phyloP scores from a whole-genome alignment of 2,113 vertebrate species.

The Toxotes chatareus region DNA sequence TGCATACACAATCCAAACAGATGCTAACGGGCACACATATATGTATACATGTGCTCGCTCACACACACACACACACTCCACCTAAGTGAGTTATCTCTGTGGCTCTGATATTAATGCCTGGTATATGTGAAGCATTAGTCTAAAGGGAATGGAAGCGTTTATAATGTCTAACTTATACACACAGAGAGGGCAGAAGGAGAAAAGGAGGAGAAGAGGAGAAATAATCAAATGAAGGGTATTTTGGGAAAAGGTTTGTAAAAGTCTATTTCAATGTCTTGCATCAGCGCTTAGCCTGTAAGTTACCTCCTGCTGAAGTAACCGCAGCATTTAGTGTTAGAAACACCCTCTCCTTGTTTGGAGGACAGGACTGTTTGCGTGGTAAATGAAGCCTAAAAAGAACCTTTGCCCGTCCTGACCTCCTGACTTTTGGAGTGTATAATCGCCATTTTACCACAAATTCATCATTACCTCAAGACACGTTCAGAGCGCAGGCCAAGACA shows the following conservation, averaged over 20 bases:
- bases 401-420: slow-evolving; percentile 10
- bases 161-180: slow-evolving; percentile 42
- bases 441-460: slow-evolving; percentile 13
- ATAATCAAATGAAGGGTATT: slow-evolving; percentile 40
- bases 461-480: slow-evolving; percentile 22
- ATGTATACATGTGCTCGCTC: background rate
- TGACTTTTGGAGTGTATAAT: slow-evolving; percentile 7
- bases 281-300: slow-evolving; percentile 63
- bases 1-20: slow-evolving; percentile 13
- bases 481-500: background rate
- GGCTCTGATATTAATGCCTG: slow-evolving; percentile 53
- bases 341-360: slow-evolving; percentile 24
- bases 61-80: background rate
- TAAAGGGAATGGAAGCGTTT: slow-evolving; percentile 53
- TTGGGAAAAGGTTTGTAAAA: slow-evolving; percentile 69
- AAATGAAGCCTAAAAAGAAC: slow-evolving; percentile 40
- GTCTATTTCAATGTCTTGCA: slow-evolving; percentile 78
- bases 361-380: slow-evolving; percentile 25
- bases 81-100: slow-evolving; percentile 24
- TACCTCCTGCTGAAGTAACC: slow-evolving; percentile 43
- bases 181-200: slow-evolving; percentile 35
- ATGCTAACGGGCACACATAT: background rate
- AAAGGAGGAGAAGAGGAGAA: background rate
- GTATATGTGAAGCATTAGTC: slow-evolving; percentile 48
- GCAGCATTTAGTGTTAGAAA: slow-evolving; percentile 37